Evolutionary conservation across 2,888 invertebrate genomes (phyloP).

Genomic region (Diachrysia chrysitis): DNA sequence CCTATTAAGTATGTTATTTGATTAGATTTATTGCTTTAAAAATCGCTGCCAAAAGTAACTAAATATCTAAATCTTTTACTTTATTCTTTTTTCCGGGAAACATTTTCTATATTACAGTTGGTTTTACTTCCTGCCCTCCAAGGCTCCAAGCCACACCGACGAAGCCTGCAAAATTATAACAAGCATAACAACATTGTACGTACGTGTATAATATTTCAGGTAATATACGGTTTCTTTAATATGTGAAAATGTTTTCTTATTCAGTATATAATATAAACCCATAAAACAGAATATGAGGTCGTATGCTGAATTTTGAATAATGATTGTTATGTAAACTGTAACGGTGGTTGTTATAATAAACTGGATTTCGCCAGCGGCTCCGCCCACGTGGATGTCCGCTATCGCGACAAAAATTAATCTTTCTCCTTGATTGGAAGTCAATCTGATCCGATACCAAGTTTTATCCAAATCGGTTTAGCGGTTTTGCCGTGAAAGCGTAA

Average conservation of each 20-base stretch:
- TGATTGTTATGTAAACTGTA: neutral
- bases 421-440: too few relatives aligned
- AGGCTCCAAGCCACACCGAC: neutral
- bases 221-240: conserved; percentile 7
- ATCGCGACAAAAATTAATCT: too few relatives aligned
- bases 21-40: too few relatives aligned
- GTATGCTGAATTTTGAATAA: neutral
- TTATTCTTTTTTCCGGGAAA: neutral
- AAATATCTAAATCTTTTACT: neutral
- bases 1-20: too few relatives aligned
- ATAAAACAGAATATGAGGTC: neutral
- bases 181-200: neutral
- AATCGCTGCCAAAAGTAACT: too few relatives aligned
- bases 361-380: too few relatives aligned
- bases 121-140: neutral
- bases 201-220: neutral
- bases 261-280: neutral
- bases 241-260: conserved; percentile 6
- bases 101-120: neutral
- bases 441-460: too few relatives aligned
- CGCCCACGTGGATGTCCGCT: too few relatives aligned
- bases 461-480: too few relatives aligned
- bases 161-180: neutral
- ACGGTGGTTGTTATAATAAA: neutral
- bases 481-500: too few relatives aligned